These are phyloP conservation scores for Meta bourneti DNA, from an alignment of 2,888 invertebrate genomes.

Conservation along the genomic window DNA sequence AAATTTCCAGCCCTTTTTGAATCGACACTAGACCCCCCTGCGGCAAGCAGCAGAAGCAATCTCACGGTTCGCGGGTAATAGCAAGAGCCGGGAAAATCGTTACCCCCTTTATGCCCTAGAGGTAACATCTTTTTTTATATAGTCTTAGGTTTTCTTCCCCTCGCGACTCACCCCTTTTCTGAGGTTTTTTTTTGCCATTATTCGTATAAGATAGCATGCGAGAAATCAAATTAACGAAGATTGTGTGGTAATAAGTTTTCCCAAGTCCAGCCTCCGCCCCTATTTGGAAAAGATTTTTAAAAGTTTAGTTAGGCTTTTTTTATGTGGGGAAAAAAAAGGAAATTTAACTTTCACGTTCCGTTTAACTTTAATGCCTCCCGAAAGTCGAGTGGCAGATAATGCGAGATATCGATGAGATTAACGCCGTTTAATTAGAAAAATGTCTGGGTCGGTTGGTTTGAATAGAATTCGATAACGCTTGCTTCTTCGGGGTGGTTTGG, in stretches of 20 bases:
- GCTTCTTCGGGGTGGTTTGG: not conserved
- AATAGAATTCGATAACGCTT: not conserved
- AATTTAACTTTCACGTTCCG: not conserved
- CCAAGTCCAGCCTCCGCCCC: not conserved
- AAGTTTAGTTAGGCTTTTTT: not conserved
- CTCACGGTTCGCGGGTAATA: constrained; percentile 53
- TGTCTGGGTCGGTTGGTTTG: constrained; percentile 20
- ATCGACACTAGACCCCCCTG: constrained; percentile 23
- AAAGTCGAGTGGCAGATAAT: not conserved
- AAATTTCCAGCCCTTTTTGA: constrained; percentile 45
- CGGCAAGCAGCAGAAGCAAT: constrained; percentile 24
- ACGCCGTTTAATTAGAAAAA: constrained; percentile 41
- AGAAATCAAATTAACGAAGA: not conserved
- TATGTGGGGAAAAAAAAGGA: not conserved
- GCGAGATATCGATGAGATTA: not conserved
- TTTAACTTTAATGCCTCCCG: not conserved
- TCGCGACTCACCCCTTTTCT: not conserved
- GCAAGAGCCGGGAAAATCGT: constrained; percentile 25
- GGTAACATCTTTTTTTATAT: not conserved
- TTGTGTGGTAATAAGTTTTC: not conserved
- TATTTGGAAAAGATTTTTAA: not conserved
- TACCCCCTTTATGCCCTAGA: constrained; percentile 31
- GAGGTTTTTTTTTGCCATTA: not conserved
- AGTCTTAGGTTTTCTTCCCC: not conserved
- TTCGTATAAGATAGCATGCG: not conserved